A percentile compares a stretch with the other conserved stretches of the same genome.
Conservation (phyloP, 2,888 invertebrate species). For the Pammene fasciana region DNA sequence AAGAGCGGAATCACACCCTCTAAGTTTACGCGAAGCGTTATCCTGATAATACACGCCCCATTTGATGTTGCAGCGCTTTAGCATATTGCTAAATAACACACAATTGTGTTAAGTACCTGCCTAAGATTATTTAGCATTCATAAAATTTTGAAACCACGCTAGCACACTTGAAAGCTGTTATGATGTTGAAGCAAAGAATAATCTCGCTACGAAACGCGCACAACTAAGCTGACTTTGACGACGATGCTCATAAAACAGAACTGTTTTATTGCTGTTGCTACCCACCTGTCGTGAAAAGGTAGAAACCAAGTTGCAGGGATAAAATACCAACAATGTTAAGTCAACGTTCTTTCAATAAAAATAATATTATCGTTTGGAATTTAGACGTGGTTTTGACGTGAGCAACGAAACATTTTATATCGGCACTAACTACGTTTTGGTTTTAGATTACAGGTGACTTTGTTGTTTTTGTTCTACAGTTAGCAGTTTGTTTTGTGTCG, state of each 20-base stretch:
- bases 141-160: conserved; percentile 60
- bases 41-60: conserved; percentile 25
- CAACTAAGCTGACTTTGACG: conserved; percentile 65
- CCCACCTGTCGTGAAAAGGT: conserved; percentile 54
- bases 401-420: conserved; percentile 32
- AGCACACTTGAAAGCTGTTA: conserved; percentile 48
- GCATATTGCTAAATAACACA: conserved; percentile 39
- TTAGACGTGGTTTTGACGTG: conserved; percentile 36
- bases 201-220: conserved; percentile 54
- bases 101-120: conserved; percentile 34
- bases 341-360: conserved; percentile 44
- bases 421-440: conserved; percentile 23
- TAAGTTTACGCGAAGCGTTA: conserved; percentile 29
- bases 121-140: conserved; percentile 46
- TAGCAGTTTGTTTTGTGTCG: not conserved
- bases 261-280: conserved; percentile 65
- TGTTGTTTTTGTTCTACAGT: conserved; percentile 21
- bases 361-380: conserved; percentile 39
- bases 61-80: conserved; percentile 33
- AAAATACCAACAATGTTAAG: conserved; percentile 53
- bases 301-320: conserved; percentile 48
- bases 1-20: conserved; percentile 36
- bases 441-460: conserved; percentile 23
- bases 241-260: conserved; percentile 68
- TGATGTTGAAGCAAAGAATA: conserved; percentile 49